These are phyloP conservation scores for Ptilonorhynchus violaceus DNA, from an alignment of 2,113 vertebrate species.

Conservation along the genomic window DNA sequence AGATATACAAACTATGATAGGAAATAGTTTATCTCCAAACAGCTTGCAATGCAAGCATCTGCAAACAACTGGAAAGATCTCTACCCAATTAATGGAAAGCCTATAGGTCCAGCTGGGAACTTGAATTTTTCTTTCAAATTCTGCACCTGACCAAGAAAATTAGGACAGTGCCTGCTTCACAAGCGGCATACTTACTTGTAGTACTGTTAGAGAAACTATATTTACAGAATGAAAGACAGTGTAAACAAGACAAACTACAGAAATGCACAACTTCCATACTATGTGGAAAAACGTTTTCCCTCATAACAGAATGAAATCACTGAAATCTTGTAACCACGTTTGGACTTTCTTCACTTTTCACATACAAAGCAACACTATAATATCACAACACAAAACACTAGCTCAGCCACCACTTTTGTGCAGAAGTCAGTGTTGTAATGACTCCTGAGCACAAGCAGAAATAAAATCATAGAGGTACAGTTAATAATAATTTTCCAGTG, in stretches of 20 bases:
- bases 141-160: background rate
- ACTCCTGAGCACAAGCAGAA: background rate
- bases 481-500: background rate
- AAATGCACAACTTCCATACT: background rate
- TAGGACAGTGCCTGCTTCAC: background rate
- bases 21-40: background rate
- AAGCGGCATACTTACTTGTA: background rate
- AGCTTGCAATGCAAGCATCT: background rate
- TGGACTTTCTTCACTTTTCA: background rate
- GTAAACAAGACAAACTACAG: background rate
- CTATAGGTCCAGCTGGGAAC: background rate
- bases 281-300: background rate
- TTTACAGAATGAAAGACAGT: background rate
- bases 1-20: background rate
- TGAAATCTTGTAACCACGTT: background rate
- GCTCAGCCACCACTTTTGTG: background rate
- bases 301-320: background rate
- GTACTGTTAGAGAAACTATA: background rate
- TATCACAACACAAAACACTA: background rate
- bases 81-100: background rate
- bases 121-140: background rate
- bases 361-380: rapidly evolving
- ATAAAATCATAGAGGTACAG: background rate
- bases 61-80: background rate
- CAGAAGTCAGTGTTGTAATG: background rate